phyloP scores from a whole-genome alignment of 2,888 invertebrate genomes.

The Zygothrica quintamaculata region DNA sequence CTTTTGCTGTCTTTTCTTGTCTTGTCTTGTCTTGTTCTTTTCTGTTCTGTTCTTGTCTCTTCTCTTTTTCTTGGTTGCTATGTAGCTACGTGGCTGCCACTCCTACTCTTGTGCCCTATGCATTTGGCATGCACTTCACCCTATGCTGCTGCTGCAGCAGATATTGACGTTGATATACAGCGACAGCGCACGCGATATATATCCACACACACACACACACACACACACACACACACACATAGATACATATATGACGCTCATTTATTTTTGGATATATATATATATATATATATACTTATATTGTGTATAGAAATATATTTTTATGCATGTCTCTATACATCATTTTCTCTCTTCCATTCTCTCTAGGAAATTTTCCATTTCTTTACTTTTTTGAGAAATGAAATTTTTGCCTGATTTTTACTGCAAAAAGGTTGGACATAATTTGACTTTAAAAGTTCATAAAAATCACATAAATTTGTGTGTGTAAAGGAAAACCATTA shows the following conservation, averaged over 20 bases:
- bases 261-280: slow-evolving; percentile 71
- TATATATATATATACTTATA: slow-evolving; percentile 20
- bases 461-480: too few relatives aligned
- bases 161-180: slow-evolving; percentile 81
- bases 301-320: slow-evolving; percentile 9
- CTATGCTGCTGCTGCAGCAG: slow-evolving; percentile 58
- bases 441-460: too few relatives aligned
- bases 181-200: slow-evolving; percentile 74
- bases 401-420: too few relatives aligned
- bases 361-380: too few relatives aligned
- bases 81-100: slow-evolving; percentile 57
- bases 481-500: too few relatives aligned
- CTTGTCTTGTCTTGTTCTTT: slow-evolving; percentile 49
- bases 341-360: too few relatives aligned
- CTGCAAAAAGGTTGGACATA: too few relatives aligned
- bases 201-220: too few relatives aligned
- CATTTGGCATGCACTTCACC: slow-evolving; percentile 74
- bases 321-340: slow-evolving; percentile 13
- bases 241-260: slow-evolving; percentile 61
- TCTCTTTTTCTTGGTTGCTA: slow-evolving; percentile 55
- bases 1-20: slow-evolving; percentile 20
- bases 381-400: too few relatives aligned
- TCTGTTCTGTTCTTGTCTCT: too few relatives aligned
- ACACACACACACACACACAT: too few relatives aligned
- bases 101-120: slow-evolving; percentile 69